phyloP scores from a whole-genome alignment of 2,113 vertebrate genomes.

The Myrmecobius fasciatus region DNA sequence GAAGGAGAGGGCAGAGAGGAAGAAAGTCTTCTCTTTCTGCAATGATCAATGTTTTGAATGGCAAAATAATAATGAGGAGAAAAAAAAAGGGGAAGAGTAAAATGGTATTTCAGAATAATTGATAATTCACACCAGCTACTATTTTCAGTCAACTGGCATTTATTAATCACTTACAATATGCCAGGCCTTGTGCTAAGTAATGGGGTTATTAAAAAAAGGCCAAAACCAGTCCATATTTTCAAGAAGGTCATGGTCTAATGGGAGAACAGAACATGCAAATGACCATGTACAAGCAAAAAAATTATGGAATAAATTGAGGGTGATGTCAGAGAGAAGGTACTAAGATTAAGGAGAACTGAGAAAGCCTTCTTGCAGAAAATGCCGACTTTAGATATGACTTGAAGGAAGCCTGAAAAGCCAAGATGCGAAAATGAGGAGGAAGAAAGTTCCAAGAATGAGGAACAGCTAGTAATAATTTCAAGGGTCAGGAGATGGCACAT shows the following conservation, averaged over 20 bases:
- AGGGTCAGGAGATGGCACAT: background rate
- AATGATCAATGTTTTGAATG: background rate
- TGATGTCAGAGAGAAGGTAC: background rate
- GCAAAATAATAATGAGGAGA: background rate
- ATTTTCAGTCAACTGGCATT: background rate
- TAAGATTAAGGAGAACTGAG: background rate
- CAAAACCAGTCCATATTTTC: background rate
- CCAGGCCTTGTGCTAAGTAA: background rate
- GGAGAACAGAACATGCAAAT: background rate
- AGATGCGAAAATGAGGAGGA: background rate
- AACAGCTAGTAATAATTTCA: background rate
- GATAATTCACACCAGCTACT: background rate
- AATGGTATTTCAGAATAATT: background rate
- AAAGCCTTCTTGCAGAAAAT: background rate
- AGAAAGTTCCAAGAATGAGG: background rate
- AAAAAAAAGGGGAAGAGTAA: background rate
- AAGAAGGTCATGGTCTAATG: background rate
- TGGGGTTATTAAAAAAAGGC: background rate
- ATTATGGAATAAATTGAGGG: background rate
- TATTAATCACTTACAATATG: background rate
- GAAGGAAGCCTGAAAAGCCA: background rate
- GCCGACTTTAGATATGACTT: background rate
- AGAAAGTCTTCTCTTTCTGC: background rate
- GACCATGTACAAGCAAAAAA: background rate
- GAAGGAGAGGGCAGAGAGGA: background rate